Evolutionary conservation across 2,797 vertebrate species (phyloP), one percentile per base, ranked within the genome.

Genomic region (Lemur catta): DNA sequence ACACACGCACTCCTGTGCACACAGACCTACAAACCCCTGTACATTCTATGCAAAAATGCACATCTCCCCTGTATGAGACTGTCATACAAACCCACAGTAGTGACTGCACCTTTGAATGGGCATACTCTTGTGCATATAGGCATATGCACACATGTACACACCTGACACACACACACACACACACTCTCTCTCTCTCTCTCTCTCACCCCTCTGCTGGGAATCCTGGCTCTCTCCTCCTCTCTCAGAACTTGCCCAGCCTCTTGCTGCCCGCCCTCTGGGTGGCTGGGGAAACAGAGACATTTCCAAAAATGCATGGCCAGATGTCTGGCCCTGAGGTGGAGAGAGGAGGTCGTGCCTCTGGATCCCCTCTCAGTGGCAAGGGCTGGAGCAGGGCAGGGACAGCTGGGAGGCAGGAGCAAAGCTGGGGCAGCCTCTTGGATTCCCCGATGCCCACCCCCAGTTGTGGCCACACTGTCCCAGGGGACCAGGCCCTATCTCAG

Each of bases 191-290:
- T n/a, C 48, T 24, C 72, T 4, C 28, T 28, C 33, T 9, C 17
- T 10, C 48, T 24, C 78, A 9, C 28, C 35, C 35, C 50, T 95
- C 50, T 84, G n/a, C 61, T 63, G 79, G 65, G 50, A 67, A 11
- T 24, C n/a, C 50, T 18, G 12, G 48, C 7, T 24, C 33, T 50
- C 63, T 38, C 46, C 52, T 81, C 6, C 50, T 84, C 26, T 72
- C 55, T 55, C 55, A 69, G 69, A 80, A 35, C 87, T 65, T 7
- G 81, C 59, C 59, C 38, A 41, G 48, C 67, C 80, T 93, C 97
- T 97, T 97, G 95, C 97, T 96, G 84, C 86, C 50, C 94, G 95
- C 89, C 84, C 97, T 97, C 90, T 97, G 93, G 95, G 95, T 85
- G 61, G 89, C 96, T 94, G 97, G 94, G 98, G 97, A 35, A 61